phyloP scores from a whole-genome alignment of 2,888 invertebrate species.

The Tridacna gigas region DNA sequence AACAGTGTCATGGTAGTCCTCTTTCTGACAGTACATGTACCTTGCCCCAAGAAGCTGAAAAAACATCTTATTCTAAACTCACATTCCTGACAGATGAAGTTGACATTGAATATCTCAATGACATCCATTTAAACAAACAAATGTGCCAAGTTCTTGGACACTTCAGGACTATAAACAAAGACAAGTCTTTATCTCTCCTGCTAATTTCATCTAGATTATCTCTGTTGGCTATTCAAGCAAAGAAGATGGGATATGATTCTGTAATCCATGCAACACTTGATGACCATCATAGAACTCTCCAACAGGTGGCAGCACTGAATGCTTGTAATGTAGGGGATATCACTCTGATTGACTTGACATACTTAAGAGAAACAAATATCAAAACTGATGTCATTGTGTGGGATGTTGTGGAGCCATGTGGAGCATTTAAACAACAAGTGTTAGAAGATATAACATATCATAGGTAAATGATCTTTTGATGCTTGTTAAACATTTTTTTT shows the following conservation, averaged over 20 bases:
- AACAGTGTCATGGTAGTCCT: background rate
- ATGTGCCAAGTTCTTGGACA: slow-evolving; percentile 68
- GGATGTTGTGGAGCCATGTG: slow-evolving; percentile 76
- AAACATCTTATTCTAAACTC: background rate
- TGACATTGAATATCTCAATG: slow-evolving; percentile 70
- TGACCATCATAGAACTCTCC: slow-evolving; percentile 63
- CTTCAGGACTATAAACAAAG: slow-evolving; percentile 23
- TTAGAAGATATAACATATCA: slow-evolving; percentile 79
- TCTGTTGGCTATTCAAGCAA: slow-evolving; percentile 74
- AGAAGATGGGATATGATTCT: slow-evolving; percentile 65
- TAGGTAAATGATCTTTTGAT: slow-evolving; percentile 63
- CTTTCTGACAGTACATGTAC: background rate
- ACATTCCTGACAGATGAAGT: slow-evolving; percentile 31
- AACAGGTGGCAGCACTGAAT: slow-evolving; percentile 63
- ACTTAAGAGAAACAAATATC: slow-evolving; percentile 45
- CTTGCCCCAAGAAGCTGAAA: background rate
- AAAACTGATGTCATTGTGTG: slow-evolving; percentile 68
- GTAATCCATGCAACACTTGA: slow-evolving; percentile 67
- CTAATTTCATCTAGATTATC: slow-evolving; percentile 72
- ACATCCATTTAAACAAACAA: slow-evolving; percentile 71
- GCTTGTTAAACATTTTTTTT: no score
- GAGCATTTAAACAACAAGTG: slow-evolving; percentile 74
- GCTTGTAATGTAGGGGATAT: slow-evolving; percentile 55
- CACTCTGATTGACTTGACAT: slow-evolving; percentile 50
- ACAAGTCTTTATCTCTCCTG: slow-evolving; percentile 63